These are phyloP conservation scores for Varanus salvator DNA, from an alignment of 2,113 vertebrate genomes.

Conservation along the genomic window DNA sequence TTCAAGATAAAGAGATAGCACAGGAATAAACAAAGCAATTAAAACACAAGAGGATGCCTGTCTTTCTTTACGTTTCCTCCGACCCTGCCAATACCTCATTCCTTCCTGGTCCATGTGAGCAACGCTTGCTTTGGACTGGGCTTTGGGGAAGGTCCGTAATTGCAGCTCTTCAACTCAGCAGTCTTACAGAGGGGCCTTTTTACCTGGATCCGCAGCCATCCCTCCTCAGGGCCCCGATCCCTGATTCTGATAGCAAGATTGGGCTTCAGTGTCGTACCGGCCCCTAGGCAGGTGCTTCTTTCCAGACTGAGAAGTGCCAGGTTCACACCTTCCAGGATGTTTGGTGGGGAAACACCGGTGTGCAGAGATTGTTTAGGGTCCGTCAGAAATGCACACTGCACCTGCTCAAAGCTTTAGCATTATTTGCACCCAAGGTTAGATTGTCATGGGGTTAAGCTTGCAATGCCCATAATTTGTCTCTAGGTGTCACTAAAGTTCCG, in stretches of 20 bases:
- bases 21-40: constrained; percentile 58
- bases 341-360: no score
- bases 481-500: neutral
- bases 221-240: no score
- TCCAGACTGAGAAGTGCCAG: neutral
- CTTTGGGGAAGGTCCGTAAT: no score
- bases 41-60: neutral
- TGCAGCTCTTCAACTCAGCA: no score
- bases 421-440: no score
- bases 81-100: no score
- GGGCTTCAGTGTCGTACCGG: neutral
- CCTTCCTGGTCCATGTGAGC: accelerated
- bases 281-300: neutral
- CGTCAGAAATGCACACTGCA: neutral
- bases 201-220: no score
- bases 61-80: neutral
- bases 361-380: neutral
- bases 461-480: neutral
- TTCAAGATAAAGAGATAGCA: constrained; percentile 58
- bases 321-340: neutral
- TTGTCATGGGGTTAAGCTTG: neutral
- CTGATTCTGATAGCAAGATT: no score
- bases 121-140: accelerated
- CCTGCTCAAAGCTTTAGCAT: neutral
- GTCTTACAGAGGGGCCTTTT: no score